These are phyloP conservation scores for Sturnus vulgaris DNA, from an alignment of 2,113 vertebrate species.

Conservation along the genomic window DNA sequence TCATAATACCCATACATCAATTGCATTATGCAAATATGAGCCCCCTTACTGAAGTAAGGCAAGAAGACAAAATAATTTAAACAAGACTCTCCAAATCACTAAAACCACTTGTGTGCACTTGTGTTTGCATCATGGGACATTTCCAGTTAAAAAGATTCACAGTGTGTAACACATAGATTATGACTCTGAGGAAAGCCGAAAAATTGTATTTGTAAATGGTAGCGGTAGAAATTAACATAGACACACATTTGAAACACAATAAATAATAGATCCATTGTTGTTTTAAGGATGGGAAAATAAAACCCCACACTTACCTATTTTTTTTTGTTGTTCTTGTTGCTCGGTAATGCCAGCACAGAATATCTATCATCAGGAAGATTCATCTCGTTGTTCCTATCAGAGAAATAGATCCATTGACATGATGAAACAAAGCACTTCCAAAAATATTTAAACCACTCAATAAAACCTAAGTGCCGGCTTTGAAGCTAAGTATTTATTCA, in stretches of 20 bases:
- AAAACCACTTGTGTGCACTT: not conserved
- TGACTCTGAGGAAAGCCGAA: not conserved
- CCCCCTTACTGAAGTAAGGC: not conserved
- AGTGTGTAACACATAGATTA: not conserved
- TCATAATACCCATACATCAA: not conserved
- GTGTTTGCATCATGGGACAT: not conserved
- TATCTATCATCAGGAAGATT: not conserved
- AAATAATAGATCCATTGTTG: not conserved
- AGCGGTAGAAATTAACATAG: not conserved
- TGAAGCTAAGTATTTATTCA: constrained; percentile 9
- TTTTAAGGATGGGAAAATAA: not conserved
- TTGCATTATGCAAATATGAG: not conserved
- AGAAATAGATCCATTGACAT: not conserved
- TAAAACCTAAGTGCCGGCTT: not conserved
- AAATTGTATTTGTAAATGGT: not conserved
- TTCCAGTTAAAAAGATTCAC: not conserved
- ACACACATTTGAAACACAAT: not conserved
- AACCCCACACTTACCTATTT: not conserved
- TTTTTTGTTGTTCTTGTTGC: not conserved
- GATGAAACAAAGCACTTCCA: constrained; percentile 16
- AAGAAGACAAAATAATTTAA: not conserved
- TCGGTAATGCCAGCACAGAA: not conserved
- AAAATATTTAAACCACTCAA: constrained; percentile 33
- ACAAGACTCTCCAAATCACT: not conserved
- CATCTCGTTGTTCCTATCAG: not conserved